Evolutionary conservation across 2,888 invertebrate species (phyloP).

Genomic region (Athalia rosae): DNA sequence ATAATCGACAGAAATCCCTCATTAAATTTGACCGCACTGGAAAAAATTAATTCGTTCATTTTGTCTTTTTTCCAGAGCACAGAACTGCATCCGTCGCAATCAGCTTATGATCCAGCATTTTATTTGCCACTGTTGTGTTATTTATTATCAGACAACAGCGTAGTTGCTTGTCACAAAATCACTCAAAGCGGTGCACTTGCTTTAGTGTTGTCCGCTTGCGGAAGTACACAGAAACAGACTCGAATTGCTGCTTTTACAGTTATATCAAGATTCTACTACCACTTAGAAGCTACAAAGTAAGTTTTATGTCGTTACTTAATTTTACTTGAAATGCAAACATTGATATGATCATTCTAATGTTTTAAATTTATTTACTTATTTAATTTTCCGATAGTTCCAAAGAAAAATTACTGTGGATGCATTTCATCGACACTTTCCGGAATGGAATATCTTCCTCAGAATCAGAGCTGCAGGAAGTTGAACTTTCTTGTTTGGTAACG

Average conservation of each 20-base stretch:
- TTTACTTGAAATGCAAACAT: conserved; percentile 5
- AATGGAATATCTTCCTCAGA: conserved; percentile 75
- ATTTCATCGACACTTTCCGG: conserved; percentile 81
- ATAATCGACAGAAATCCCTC: not conserved
- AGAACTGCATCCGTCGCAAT: conserved; percentile 48
- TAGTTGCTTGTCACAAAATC: conserved; percentile 83
- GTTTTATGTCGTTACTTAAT: conserved; percentile 54
- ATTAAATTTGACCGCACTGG: not conserved
- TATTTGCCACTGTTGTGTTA: conserved; percentile 86
- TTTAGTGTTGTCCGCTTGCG: conserved; percentile 82
- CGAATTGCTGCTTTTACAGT: conserved; percentile 85
- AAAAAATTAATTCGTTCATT: not conserved
- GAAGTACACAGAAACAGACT: conserved; percentile 80
- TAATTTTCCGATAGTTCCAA: conserved; percentile 73
- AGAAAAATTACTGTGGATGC: conserved; percentile 81
- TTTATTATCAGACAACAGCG: conserved; percentile 84
- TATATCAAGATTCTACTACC: conserved; percentile 83
- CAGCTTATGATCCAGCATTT: conserved; percentile 86
- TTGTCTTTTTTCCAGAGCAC: conserved; percentile 53
- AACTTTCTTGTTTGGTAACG: conserved; percentile 78
- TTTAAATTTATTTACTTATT: conserved; percentile 23
- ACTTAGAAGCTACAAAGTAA: conserved; percentile 83
- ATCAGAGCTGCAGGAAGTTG: conserved; percentile 56
- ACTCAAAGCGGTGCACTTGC: conserved; percentile 83
- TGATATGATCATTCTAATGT: conserved; percentile 25